Evolutionary conservation across 2,113 vertebrate species (phyloP).

Genomic region (Rhinichthys klamathensis): DNA sequence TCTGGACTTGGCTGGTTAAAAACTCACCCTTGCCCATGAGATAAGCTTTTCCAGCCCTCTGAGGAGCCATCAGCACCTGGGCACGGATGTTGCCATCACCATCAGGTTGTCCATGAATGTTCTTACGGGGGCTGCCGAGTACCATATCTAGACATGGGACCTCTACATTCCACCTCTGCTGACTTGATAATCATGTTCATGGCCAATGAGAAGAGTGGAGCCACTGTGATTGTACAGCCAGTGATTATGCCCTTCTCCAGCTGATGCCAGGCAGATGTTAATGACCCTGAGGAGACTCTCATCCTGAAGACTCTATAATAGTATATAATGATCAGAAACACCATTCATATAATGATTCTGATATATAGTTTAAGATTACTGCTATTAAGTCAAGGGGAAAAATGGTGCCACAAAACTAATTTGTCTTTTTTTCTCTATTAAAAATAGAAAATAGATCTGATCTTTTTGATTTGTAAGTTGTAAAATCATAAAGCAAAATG

Average conservation of each 20-base stretch:
- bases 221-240: constrained; percentile 21
- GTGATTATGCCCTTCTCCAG: constrained; percentile 34
- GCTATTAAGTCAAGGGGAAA: background rate
- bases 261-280: constrained; percentile 3
- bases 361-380: too few species aligned
- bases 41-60: too few species aligned
- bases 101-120: too few species aligned
- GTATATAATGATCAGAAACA: background rate
- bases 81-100: too few species aligned
- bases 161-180: background rate
- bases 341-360: too few species aligned
- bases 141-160: background rate
- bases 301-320: constrained; percentile 29
- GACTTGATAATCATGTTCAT: constrained; percentile 29
- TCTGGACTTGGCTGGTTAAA: too few species aligned
- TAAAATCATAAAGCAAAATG: background rate
- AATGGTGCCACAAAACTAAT: background rate
- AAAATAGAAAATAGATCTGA: background rate
- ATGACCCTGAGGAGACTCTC: background rate
- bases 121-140: too few species aligned
- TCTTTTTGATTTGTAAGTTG: background rate
- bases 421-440: background rate
- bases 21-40: too few species aligned
- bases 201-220: background rate
- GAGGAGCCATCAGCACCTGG: too few species aligned